Conservation (phyloP, 2,113 vertebrate species). For the Chauna torquata region DNA sequence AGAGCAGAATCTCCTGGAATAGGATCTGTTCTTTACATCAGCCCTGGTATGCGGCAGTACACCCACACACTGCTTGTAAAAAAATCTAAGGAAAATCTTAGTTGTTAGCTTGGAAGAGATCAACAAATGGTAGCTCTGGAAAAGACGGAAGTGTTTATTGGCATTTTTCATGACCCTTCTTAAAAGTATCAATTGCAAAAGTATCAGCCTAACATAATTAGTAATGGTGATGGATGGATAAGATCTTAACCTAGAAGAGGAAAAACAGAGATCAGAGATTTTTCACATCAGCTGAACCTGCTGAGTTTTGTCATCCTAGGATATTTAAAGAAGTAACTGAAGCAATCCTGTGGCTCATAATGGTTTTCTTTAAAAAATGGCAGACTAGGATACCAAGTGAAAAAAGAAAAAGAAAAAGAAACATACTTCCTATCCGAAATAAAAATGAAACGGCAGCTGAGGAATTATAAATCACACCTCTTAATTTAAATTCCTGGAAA, state of each 20-base stretch:
- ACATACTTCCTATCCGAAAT: not conserved
- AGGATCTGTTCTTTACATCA: not conserved
- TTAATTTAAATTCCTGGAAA: conserved; percentile 11
- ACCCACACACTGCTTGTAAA: not conserved
- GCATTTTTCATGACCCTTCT: not conserved
- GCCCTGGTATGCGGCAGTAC: not conserved
- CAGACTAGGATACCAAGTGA: not conserved
- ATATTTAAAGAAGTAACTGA: not conserved
- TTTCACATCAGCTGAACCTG: not conserved
- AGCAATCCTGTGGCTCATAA: not conserved
- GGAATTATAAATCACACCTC: not conserved
- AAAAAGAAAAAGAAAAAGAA: not conserved
- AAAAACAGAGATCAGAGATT: not conserved
- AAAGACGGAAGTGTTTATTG: not conserved
- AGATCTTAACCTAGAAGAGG: not conserved
- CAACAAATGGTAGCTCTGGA: not conserved
- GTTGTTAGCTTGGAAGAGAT: not conserved
- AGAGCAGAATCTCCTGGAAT: not conserved
- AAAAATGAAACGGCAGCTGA: not conserved
- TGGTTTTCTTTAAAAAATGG: not conserved
- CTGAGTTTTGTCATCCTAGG: not conserved
- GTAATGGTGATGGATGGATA: not conserved
- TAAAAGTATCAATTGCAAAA: not conserved
- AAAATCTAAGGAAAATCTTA: not conserved
- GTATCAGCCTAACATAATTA: not conserved